These are phyloP conservation scores for Dufourea novaeangliae DNA, from an alignment of 1,140 invertebrate genomes.

Conservation along the genomic window DNA sequence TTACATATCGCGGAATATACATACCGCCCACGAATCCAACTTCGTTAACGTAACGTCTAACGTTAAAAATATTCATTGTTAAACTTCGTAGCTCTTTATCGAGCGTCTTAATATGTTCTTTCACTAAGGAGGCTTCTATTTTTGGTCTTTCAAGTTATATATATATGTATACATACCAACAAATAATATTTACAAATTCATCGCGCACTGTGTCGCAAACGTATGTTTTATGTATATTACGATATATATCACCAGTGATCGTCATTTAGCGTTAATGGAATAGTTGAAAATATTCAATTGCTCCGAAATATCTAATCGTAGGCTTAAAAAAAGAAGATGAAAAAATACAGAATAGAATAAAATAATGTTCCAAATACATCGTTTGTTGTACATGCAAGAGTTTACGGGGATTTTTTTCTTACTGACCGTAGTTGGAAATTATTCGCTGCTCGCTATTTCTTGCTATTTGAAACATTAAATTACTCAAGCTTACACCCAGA, in stretches of 20 bases:
- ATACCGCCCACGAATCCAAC: conserved; percentile 48
- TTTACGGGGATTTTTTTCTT: too few relatives aligned
- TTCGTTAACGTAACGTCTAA: conserved; percentile 47
- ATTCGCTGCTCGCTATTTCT: neutral
- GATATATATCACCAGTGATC: conserved; percentile 35
- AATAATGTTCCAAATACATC: neutral
- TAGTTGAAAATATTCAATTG: neutral
- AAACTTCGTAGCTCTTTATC: conserved; percentile 3
- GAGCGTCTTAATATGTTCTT: conserved; percentile 39
- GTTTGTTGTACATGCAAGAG: neutral
- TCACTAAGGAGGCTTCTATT: conserved; percentile 54
- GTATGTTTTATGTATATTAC: conserved; percentile 15
- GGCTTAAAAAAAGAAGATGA: conserved; percentile 1
- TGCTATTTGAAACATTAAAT: neutral
- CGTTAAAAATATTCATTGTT: conserved; percentile 9
- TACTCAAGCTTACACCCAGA: neutral
- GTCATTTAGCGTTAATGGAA: conserved; percentile 23
- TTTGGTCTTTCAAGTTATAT: conserved; percentile 50
- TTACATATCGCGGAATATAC: conserved; percentile 21
- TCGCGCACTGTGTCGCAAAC: conserved; percentile 46
- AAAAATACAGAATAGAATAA: too few relatives aligned
- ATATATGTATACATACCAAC: conserved; percentile 40
- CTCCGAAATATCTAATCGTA: neutral
- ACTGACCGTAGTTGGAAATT: neutral
- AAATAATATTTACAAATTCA: conserved; percentile 68